Conservation (phyloP, 2,113 vertebrate genomes). For the Anseranas semipalmata region DNA sequence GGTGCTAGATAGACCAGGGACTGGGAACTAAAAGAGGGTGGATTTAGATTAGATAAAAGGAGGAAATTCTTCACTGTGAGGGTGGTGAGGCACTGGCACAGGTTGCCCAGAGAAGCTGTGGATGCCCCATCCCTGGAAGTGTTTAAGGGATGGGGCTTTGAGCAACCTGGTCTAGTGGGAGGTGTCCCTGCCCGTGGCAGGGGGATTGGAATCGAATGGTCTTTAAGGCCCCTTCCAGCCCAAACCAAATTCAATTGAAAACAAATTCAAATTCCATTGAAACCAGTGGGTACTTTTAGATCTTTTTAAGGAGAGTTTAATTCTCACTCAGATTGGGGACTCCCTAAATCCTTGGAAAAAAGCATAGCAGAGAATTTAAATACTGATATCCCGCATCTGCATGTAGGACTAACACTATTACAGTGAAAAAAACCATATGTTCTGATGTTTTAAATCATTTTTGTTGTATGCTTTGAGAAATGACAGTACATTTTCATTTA, state of each 20-base stretch:
- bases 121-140: background rate
- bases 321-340: background rate
- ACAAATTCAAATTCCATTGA: background rate
- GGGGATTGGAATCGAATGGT: background rate
- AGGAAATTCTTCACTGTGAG: background rate
- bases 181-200: background rate
- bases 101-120: background rate
- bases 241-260: background rate
- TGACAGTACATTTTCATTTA: background rate
- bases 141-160: too few relatives aligned
- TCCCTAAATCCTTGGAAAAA: background rate
- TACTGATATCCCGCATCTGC: background rate
- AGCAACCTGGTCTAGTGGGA: background rate
- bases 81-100: background rate
- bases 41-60: background rate
- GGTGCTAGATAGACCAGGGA: accelerated
- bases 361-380: background rate
- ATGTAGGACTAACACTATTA: background rate
- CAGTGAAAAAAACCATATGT: background rate
- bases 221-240: background rate
- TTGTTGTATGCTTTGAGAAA: background rate
- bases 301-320: background rate
- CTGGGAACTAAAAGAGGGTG: background rate
- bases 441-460: background rate
- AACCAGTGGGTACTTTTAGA: background rate